A percentile compares a stretch with the other conserved stretches of the same genome.
These are phyloP conservation scores for Drosophila tristis DNA, from an alignment of 1,140 invertebrate species.

Conservation along the genomic window DNA sequence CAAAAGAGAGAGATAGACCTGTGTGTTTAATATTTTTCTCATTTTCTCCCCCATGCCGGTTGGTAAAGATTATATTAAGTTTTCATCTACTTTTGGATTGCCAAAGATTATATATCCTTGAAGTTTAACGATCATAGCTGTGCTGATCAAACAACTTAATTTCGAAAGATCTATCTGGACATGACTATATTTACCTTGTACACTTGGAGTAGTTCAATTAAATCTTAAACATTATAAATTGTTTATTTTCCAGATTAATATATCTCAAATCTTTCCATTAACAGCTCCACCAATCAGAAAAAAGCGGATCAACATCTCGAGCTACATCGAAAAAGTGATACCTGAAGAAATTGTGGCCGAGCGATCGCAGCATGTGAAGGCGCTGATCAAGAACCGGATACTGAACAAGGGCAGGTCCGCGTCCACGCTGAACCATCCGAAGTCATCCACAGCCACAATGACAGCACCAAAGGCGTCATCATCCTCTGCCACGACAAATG, in stretches of 20 bases:
- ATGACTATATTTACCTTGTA: too few species aligned
- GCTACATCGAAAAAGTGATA: conserved; percentile 28
- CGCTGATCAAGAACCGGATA: conserved; percentile 61
- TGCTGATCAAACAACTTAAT: too few species aligned
- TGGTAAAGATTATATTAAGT: too few species aligned
- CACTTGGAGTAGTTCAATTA: too few species aligned
- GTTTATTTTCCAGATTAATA: neutral
- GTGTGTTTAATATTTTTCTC: too few species aligned
- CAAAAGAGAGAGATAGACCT: too few species aligned
- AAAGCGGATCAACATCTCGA: conserved; percentile 21
- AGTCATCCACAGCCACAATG: neutral
- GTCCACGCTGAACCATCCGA: neutral
- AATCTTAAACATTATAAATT: neutral
- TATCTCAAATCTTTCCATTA: neutral
- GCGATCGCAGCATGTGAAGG: conserved; percentile 59
- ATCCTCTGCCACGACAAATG: neutral
- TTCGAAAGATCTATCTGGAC: too few species aligned
- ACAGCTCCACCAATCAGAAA: conserved; percentile 20
- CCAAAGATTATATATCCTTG: too few species aligned
- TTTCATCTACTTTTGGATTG: too few species aligned
- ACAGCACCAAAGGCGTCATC: neutral
- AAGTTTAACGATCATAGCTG: too few species aligned
- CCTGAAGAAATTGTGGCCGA: conserved; percentile 12
- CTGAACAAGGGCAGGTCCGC: conserved; percentile 41
- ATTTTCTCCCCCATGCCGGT: too few species aligned